phyloP scores from a whole-genome alignment of 2,797 vertebrate genomes.

The Glyptemys insculpta region DNA sequence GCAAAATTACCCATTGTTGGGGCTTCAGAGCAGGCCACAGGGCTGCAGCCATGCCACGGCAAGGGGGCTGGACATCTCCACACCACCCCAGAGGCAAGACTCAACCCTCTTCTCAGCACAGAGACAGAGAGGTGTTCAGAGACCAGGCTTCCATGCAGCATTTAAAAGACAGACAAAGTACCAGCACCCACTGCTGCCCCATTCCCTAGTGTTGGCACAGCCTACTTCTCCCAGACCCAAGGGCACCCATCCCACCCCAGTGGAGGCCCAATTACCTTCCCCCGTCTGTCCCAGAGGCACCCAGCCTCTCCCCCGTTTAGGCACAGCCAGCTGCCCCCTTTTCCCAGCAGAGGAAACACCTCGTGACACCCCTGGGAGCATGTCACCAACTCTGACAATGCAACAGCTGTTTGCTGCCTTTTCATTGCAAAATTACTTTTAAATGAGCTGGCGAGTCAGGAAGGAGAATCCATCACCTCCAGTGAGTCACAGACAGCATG shows the following conservation, averaged over 20 bases:
- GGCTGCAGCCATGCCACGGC: neutral
- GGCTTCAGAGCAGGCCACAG: neutral
- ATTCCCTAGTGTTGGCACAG: neutral
- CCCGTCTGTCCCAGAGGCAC: neutral
- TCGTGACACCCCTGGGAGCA: neutral
- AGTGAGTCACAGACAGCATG: neutral
- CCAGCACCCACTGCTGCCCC: neutral
- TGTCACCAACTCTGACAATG: neutral
- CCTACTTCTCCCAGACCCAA: neutral
- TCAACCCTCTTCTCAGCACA: neutral
- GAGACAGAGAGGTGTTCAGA: neutral
- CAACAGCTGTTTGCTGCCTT: neutral
- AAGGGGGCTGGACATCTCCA: neutral
- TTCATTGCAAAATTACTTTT: neutral
- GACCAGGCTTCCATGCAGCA: neutral
- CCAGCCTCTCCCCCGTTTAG: neutral
- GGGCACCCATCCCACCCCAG: neutral
- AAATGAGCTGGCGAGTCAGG: neutral
- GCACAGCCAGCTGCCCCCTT: neutral
- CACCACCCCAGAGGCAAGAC: neutral
- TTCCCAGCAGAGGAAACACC: neutral
- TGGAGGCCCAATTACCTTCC: neutral
- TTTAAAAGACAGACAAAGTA: neutral
- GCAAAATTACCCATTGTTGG: neutral
- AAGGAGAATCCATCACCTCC: neutral